Evolutionary conservation across 2,797 vertebrate genomes (phyloP), one percentile per base, ranked within the genome.

Genomic region (Urocyon cinereoargenteus): DNA sequence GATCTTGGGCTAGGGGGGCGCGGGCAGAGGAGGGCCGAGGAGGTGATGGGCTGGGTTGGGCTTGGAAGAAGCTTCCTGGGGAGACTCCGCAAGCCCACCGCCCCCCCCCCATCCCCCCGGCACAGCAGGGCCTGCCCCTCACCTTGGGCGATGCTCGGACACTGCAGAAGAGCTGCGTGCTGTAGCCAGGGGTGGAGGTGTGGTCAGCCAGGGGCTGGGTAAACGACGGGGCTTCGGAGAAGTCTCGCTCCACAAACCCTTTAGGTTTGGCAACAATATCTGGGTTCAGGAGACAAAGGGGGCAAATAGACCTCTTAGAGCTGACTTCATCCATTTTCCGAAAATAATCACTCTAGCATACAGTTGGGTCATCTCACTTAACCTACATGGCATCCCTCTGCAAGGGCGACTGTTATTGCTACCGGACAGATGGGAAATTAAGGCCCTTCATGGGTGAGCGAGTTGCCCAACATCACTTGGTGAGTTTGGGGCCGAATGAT

Each of bases 141-240:
- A 99, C 99, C 99, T 99, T 99, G 82, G 99, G 99, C 26, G 98
- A 98, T 45, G 99, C 99, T 9, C 99, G 98, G 40, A 99, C 99
- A 0, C 99, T 99, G 97, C 99, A 99, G 98, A 99, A 99, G 90
- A 99, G 99, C 98, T 99, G 99, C 0, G 99, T 99, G 98, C 99
- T 99, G 96, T 99, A 99, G 90, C 99, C 99, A 2, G 99, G 99
- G 0, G 99, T 99, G 34, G 99, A 99, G 0, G 98, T 99, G 53
- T 99, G 99, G 98, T 99, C 98, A 15, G 90, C 99, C 91, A 99
- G 99, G 4, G 99, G 97, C 14, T 99, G 99, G 3, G 99, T 99
- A 98, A 99, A 99, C n/a, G 99, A 99, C 28, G 99, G 99, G 3
- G 99, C 99, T 97, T 99, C 99, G 11, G 97, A 99, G 98, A 99